Evolutionary conservation across 2,888 invertebrate genomes (phyloP).

Genomic region (Epicampocera succincta): DNA sequence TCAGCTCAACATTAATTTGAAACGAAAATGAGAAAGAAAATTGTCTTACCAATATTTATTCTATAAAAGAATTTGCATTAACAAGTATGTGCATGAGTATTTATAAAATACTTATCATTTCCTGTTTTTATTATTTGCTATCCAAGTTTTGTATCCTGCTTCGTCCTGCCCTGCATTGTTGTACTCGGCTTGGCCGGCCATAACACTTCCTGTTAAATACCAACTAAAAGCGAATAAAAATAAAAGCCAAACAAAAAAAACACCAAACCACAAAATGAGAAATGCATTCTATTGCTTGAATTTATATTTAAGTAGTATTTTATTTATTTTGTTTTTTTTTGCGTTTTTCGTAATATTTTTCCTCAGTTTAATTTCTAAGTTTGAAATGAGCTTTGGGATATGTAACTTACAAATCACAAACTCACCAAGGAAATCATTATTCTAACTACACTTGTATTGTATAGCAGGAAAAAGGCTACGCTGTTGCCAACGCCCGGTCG

Average conservation of each 20-base stretch:
- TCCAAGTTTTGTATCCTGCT: constrained; percentile 18
- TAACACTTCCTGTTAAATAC: constrained; percentile 35
- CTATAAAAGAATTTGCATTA: constrained; percentile 38
- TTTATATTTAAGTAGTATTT: constrained; percentile 1
- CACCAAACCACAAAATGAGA: constrained; percentile 46
- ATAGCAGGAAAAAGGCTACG: constrained; percentile 12
- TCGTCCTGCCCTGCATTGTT: constrained; percentile 5
- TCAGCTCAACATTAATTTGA: constrained; percentile 27
- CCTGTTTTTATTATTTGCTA: constrained; percentile 35
- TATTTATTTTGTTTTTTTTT: background rate
- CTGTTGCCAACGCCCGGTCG: constrained; percentile 2
- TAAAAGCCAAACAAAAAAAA: background rate
- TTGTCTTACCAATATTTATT: constrained; percentile 30
- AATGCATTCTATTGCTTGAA: constrained; percentile 40
- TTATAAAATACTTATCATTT: constrained; percentile 52
- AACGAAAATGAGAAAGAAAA: background rate
- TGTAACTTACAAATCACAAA: constrained; percentile 64
- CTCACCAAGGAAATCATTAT: constrained; percentile 71
- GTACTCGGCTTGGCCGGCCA: constrained; percentile 10
- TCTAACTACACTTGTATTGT: constrained; percentile 47
- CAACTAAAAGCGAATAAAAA: background rate
- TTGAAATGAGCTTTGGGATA: constrained; percentile 71
- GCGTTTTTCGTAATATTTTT: too few species aligned
- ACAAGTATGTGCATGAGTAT: constrained; percentile 34
- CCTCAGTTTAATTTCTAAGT: constrained; percentile 40